Base-by-base conservation (phyloP, 2,797 vertebrate species). In the Rhyacichthys aspro region DNA sequence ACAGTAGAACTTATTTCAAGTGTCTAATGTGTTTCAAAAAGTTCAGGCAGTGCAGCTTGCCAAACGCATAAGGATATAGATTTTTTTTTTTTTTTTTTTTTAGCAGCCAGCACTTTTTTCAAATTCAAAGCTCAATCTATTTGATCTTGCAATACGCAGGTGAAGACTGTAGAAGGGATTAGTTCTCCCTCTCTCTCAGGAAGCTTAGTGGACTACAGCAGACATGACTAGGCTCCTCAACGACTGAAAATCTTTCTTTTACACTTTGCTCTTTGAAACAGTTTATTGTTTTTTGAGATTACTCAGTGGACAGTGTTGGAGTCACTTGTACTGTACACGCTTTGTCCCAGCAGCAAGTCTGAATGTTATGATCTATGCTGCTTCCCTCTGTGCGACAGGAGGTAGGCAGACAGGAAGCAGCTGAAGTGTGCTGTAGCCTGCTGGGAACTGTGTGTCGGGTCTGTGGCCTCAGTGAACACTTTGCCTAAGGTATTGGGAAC, bases 151-250 rank as follows among this genome's bases (percentile, higher is more conserved):
- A 33, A 84, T 78, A 65, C 67, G 67, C 49, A 77, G 77, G 76
- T 79, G 43, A 78, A 82, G 82, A 79, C 78, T 81, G 65, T 71
- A 76, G 74, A 17, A 50, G 67, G 82, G 84, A 89, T 90, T 86
- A 88, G 80, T 69, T 72, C 56, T 68, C 68, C 58, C 72, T 55
- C 72, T 34, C 67, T 88, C 86, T 71, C 86, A 89, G 88, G 84
- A 86, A 76, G 81, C 67, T 89, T 88, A 72, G 75, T 53, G 70
- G 59, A 67, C 79, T 63, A 75, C 67, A 74, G 75, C 79, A 65
- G 79, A 82, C 74, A 85, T 84, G 78, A 82, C 74, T 72, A 69
- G 70, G 36, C 64, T 58, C 69, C 68, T 64, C 59, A 66, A 78
- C 78, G 72, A 63, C 60, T 58, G 23, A 68, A 67, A 72, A 68